Conservation (phyloP, 2,888 invertebrate species). For the Drosophila meridiana region DNA sequence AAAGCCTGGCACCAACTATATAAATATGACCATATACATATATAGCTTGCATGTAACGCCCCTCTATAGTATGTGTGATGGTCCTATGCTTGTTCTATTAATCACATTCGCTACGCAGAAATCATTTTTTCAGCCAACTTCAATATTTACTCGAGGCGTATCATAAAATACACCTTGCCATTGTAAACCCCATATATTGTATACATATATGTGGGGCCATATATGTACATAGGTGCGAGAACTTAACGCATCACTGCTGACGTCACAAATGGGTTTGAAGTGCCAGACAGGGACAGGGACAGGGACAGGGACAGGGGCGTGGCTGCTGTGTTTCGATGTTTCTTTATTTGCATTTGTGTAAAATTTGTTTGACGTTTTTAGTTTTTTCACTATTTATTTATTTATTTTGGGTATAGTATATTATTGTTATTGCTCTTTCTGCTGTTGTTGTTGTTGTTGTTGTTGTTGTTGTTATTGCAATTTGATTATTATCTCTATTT, state of each 20-base stretch:
- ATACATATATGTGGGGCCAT: neutral
- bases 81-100: constrained; percentile 5
- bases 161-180: constrained; percentile 52
- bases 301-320: neutral
- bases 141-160: constrained; percentile 30
- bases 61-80: constrained; percentile 22
- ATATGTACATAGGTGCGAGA: constrained; percentile 36
- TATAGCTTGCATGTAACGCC: constrained; percentile 22
- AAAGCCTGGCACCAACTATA: constrained; percentile 18
- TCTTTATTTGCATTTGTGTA: constrained; percentile 64
- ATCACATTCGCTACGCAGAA: constrained; percentile 28
- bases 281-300: too few relatives aligned
- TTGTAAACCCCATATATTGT: constrained; percentile 9
- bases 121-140: constrained; percentile 9
- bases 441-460: neutral
- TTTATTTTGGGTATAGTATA: constrained; percentile 14
- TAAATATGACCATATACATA: neutral
- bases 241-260: constrained; percentile 37
- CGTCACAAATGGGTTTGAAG: constrained; percentile 36
- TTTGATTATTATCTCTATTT: constrained; percentile 67
- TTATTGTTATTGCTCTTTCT: constrained; percentile 6
- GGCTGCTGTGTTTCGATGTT: neutral
- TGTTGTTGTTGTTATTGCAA: constrained; percentile 42
- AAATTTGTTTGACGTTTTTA: constrained; percentile 61
- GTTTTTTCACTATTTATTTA: constrained; percentile 46